phyloP scores from a whole-genome alignment of 2,797 vertebrate genomes.

The Artibeus lituratus region DNA sequence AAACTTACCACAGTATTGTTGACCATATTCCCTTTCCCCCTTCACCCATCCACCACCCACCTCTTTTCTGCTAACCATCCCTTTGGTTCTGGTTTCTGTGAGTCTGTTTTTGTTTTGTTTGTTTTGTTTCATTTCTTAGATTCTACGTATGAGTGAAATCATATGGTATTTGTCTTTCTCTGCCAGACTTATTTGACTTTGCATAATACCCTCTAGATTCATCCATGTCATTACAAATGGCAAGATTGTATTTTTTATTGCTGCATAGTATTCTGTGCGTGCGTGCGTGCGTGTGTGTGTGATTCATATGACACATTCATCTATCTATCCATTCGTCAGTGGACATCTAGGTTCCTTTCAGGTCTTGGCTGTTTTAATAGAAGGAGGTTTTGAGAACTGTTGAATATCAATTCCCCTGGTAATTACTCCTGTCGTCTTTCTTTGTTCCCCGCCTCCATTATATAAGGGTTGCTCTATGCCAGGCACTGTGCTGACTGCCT shows the following conservation, averaged over 20 bases:
- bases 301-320: too few relatives aligned
- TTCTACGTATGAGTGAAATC: neutral
- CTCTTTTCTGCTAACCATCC: neutral
- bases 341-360: neutral
- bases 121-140: neutral
- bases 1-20: neutral
- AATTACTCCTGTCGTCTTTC: neutral
- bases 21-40: neutral
- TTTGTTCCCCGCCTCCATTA: neutral
- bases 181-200: neutral
- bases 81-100: neutral
- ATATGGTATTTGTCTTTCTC: neutral
- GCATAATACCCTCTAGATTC: neutral
- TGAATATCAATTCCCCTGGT: neutral
- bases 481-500: neutral
- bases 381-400: neutral
- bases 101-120: neutral
- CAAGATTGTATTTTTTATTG: neutral
- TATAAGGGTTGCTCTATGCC: neutral
- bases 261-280: neutral
- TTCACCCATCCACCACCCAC: neutral
- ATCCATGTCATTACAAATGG: neutral
- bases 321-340: neutral
- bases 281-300: too few relatives aligned
- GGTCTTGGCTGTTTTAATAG: neutral